phyloP scores from a whole-genome alignment of 2,797 vertebrate species.

The Gadopsis marmoratus region DNA sequence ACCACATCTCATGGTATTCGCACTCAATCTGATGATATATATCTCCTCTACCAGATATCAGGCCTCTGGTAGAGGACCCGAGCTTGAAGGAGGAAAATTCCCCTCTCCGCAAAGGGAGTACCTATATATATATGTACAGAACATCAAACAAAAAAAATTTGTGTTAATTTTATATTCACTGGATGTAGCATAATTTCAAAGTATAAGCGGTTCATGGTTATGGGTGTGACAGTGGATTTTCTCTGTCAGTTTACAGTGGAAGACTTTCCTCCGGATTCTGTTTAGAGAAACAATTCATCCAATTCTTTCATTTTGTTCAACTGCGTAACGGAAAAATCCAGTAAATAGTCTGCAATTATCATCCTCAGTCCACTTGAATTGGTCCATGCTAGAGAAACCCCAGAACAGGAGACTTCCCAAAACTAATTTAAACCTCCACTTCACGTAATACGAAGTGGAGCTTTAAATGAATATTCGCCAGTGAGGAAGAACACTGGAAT shows the following conservation, averaged over 20 bases:
- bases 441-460: not conserved
- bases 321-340: constrained; percentile 16
- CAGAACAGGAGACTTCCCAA: constrained; percentile 25
- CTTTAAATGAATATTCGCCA: not conserved
- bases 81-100: no score
- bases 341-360: constrained; percentile 26
- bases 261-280: not conserved
- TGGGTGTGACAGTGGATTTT: not conserved
- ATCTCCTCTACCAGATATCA: no score
- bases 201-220: not conserved
- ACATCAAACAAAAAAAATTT: not conserved
- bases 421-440: constrained; percentile 33
- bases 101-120: no score
- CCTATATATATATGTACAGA: not conserved
- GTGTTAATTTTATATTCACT: not conserved
- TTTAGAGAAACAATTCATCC: constrained; percentile 7
- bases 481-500: not conserved
- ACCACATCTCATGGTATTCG: no score
- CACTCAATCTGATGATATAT: no score
- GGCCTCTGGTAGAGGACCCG: no score
- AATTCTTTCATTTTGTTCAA: constrained; percentile 1
- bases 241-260: not conserved
- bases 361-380: constrained; percentile 5
- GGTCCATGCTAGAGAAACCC: constrained; percentile 19
- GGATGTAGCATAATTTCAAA: not conserved